These are phyloP conservation scores for Epicampocera succincta DNA, from an alignment of 2,888 invertebrate species.

Conservation along the genomic window DNA sequence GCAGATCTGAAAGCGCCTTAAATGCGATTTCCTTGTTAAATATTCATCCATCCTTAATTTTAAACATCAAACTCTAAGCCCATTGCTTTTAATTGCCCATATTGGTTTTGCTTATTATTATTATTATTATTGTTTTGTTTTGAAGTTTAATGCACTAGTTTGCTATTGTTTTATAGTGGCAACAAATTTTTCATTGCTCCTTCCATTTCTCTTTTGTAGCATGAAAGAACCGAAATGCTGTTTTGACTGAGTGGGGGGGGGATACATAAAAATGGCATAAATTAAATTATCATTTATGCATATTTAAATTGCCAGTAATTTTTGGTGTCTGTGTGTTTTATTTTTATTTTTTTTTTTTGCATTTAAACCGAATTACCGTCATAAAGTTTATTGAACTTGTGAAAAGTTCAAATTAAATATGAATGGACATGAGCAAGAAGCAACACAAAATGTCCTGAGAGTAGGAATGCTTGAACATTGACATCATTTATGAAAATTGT, in stretches of 20 bases:
- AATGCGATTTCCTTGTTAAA: too few species aligned
- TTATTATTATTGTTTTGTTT: too few species aligned
- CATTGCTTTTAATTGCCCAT: background rate
- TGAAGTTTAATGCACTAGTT: background rate
- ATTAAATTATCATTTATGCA: slow-evolving; percentile 68
- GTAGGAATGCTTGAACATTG: slow-evolving; percentile 16
- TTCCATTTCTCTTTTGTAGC: background rate
- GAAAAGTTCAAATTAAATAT: slow-evolving; percentile 30
- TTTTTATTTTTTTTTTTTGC: background rate
- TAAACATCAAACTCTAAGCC: background rate
- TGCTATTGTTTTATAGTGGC: background rate
- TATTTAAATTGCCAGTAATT: slow-evolving; percentile 56
- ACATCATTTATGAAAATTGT: slow-evolving; percentile 21
- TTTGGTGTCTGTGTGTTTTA: slow-evolving; percentile 39
- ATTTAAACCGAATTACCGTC: slow-evolving; percentile 28
- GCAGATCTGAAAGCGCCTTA: too few species aligned
- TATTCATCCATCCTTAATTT: too few species aligned
- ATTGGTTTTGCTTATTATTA: too few species aligned
- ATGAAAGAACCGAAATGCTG: slow-evolving; percentile 20
- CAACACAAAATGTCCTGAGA: slow-evolving; percentile 30
- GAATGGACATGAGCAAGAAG: background rate
- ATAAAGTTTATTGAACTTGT: slow-evolving; percentile 48
- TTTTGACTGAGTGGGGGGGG: slow-evolving; percentile 16
- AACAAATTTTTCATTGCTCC: background rate
- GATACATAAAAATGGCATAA: slow-evolving; percentile 56